Conservation (phyloP, 2,888 invertebrate genomes). For the Saturnia japonica region DNA sequence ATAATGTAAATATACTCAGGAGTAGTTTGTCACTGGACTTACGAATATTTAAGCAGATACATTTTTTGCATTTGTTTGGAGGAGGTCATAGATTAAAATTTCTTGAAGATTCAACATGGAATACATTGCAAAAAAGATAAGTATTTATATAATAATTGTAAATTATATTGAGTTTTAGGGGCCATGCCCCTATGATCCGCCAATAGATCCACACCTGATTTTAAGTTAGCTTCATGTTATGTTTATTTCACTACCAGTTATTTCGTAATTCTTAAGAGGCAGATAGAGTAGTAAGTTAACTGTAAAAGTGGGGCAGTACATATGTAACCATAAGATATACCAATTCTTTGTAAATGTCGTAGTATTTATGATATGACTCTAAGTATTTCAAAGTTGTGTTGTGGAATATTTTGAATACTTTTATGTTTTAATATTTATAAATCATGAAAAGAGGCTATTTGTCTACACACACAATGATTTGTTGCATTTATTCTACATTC, state of each 20-base stretch:
- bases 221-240: not conserved
- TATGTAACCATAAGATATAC: not conserved
- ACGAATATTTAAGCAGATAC: not conserved
- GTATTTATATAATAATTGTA: too few relatives aligned
- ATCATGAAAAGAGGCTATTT: conserved; percentile 29
- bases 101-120: too few relatives aligned
- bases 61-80: too few relatives aligned
- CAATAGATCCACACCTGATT: not conserved
- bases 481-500: conserved; percentile 39
- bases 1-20: not conserved
- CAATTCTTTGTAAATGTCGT: not conserved
- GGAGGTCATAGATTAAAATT: too few relatives aligned
- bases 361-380: not conserved
- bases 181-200: too few relatives aligned
- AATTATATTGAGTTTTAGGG: too few relatives aligned
- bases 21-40: not conserved
- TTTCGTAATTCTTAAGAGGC: not conserved
- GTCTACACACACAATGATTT: conserved; percentile 24
- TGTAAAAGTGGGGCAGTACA: not conserved
- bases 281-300: not conserved
- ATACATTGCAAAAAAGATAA: too few relatives aligned
- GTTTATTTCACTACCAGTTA: not conserved
- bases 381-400: not conserved
- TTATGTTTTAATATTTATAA: conserved; percentile 15
- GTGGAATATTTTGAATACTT: conserved; percentile 16